Evolutionary conservation across 2,113 vertebrate genomes (phyloP).

Genomic region (Gallinago paraguaiae): DNA sequence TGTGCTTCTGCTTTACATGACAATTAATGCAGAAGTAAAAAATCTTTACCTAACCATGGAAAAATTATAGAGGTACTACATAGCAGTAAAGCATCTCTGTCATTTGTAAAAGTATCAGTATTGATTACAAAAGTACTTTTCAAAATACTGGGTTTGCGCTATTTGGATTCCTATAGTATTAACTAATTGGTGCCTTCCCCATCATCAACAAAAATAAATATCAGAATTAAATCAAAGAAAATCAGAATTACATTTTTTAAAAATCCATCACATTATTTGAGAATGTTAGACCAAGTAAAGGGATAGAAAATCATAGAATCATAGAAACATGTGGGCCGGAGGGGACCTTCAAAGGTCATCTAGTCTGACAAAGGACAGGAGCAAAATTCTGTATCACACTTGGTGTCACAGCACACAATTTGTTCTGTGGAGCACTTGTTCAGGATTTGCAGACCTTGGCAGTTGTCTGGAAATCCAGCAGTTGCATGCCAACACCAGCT

Average conservation of each 20-base stretch:
- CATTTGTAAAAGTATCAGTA: neutral
- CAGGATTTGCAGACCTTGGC: neutral
- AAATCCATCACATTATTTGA: neutral
- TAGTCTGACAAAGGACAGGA: neutral
- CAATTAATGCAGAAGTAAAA: neutral
- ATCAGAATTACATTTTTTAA: neutral
- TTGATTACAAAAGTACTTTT: neutral
- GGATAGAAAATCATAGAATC: neutral
- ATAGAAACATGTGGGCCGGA: too few species aligned
- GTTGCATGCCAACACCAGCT: neutral
- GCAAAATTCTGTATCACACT: accelerated
- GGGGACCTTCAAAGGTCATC: too few species aligned
- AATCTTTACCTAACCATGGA: neutral
- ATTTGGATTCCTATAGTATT: neutral
- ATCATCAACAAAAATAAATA: neutral
- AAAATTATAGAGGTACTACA: neutral
- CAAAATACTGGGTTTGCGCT: neutral
- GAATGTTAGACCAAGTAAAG: neutral
- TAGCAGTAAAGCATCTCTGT: neutral
- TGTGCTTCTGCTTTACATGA: neutral
- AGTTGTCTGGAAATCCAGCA: neutral
- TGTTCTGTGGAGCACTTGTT: neutral
- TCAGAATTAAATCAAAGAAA: neutral
- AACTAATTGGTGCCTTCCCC: neutral
- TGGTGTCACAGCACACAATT: neutral